A percentile compares a stretch with the other conserved stretches of the same genome.
Evolutionary conservation across 2,888 invertebrate genomes (phyloP).

Genomic region (Cryptocephalus moraei): DNA sequence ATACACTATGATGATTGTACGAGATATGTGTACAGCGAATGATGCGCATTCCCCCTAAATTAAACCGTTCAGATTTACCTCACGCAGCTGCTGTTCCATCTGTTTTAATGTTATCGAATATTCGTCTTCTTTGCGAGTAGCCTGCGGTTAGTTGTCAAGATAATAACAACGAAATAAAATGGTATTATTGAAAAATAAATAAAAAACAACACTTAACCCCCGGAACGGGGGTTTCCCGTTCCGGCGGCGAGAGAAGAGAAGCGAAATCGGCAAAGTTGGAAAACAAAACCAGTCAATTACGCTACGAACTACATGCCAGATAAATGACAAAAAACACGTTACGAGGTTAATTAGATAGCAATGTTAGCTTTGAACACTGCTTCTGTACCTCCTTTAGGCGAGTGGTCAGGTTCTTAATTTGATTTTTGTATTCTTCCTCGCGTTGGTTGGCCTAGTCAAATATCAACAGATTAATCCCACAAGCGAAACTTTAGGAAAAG

Average conservation of each 20-base stretch:
- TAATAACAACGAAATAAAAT: conserved; percentile 5
- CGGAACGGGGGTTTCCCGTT: too few relatives aligned
- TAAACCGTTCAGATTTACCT: conserved; percentile 54
- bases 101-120: conserved; percentile 86
- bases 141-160: conserved; percentile 48
- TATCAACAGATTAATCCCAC: neutral
- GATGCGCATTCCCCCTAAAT: too few relatives aligned
- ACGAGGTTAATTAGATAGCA: conserved; percentile 3
- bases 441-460: conserved; percentile 88
- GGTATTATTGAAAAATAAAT: neutral
- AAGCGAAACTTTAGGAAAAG: too few relatives aligned
- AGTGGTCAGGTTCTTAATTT: conserved; percentile 97
- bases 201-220: conserved; percentile 9
- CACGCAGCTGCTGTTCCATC: conserved; percentile 81
- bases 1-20: too few relatives aligned
- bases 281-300: conserved; percentile 2
- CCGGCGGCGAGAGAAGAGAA: too few relatives aligned
- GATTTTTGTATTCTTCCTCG: conserved; percentile 99
- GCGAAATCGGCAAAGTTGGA: too few relatives aligned
- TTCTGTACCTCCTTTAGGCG: conserved; percentile 95
- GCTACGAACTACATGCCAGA: too few relatives aligned
- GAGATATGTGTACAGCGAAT: too few relatives aligned
- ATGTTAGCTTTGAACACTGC: conserved; percentile 7
- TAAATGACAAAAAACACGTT: conserved; percentile 3
- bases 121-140: conserved; percentile 90